A percentile compares a stretch with the other conserved stretches of the same genome.
Conservation (phyloP, 1,140 invertebrate species). For the Eumeta japonica region DNA sequence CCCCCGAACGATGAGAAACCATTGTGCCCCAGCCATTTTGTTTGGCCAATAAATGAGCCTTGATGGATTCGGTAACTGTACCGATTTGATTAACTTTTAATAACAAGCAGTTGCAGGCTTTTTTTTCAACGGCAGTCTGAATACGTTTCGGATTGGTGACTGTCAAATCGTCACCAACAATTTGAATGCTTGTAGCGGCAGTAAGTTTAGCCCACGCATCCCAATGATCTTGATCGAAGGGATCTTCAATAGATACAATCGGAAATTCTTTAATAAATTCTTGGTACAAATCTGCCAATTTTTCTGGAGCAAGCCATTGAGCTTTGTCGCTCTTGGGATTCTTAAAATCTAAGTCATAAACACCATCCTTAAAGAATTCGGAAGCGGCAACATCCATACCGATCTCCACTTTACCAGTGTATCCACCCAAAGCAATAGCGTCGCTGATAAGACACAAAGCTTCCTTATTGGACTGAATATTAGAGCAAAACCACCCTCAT, state of each 20-base stretch:
- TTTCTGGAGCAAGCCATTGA: slow-evolving; percentile 70
- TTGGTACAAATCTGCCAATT: slow-evolving; percentile 79
- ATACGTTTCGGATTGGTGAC: slow-evolving; percentile 83
- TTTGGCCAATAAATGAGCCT: slow-evolving; percentile 87
- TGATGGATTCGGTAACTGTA: slow-evolving; percentile 89
- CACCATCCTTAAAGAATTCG: slow-evolving; percentile 79
- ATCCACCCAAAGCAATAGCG: slow-evolving; percentile 87
- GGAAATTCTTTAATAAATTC: slow-evolving; percentile 87
- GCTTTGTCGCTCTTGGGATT: slow-evolving; percentile 78
- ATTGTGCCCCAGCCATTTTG: slow-evolving; percentile 90
- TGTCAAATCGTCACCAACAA: slow-evolving; percentile 92
- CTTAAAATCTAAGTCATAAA: slow-evolving; percentile 94
- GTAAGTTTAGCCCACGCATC: slow-evolving; percentile 82
- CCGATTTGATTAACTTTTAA: slow-evolving; percentile 98
- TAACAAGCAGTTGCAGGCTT: slow-evolving; percentile 90
- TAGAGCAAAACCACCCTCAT: slow-evolving; percentile 97
- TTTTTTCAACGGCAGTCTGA: slow-evolving; percentile 86
- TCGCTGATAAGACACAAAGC: slow-evolving; percentile 76
- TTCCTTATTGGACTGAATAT: slow-evolving; percentile 91
- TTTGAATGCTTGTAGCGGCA: slow-evolving; percentile 73
- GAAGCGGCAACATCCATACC: slow-evolving; percentile 97
- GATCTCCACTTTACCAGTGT: slow-evolving; percentile 85
- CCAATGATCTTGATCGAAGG: slow-evolving; percentile 94
- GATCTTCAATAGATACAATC: slow-evolving; percentile 94
- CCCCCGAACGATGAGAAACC: slow-evolving; percentile 91